Base-by-base conservation (phyloP, 1,140 invertebrate species). In the fruit fly (Drosophila melanogaster) region DNA sequence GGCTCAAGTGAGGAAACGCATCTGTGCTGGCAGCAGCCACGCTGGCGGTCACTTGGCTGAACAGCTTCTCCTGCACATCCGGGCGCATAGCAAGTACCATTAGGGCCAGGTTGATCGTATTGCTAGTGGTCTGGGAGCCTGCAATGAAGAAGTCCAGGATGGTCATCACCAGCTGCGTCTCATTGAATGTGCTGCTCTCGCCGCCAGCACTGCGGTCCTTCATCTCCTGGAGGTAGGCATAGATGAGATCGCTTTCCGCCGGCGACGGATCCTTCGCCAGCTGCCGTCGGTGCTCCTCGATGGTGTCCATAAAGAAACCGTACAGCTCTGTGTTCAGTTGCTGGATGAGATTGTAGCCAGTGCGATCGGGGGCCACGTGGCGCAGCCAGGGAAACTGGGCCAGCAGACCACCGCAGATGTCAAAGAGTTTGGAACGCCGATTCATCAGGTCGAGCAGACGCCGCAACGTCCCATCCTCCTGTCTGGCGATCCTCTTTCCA, bases 171-270 rank as follows among this genome's bases (percentile, higher is more conserved):
- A 96, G 84, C 80, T 96, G 95, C 6, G 95, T 94, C 44, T 95
- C 96, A 95, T 92, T 76, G 71, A 95, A 96, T 11, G 93, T 93
- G 10, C 91, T 79, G 11, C 86, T 84, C 3, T 91, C 69, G 22
- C 67, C 67, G 2, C 55, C 92, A 12, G 92, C 90, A 2, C 92
- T 85, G 7, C 92, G 81, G 26, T 92, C 61, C 38, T 94, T 90
- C 93, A 96, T 95, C 93, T 96, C 94, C 40, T 94, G 92, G 4
- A 98, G 92, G 87, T 95, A 97, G 35, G 95, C 94, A 80, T 96
- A 96, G 46, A 98, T 96, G 26, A 97, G 94, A 56, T 92, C 91
- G 10, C 30, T 77, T 84, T 97, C 96, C 15, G 93, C 40, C 35
- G 43, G 53, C 7, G 33, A 15, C 7, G 33, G 92, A 92, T 26